Evolutionary conservation across 2,113 vertebrate genomes (phyloP).

Genomic region (Bufo gargarizans): DNA sequence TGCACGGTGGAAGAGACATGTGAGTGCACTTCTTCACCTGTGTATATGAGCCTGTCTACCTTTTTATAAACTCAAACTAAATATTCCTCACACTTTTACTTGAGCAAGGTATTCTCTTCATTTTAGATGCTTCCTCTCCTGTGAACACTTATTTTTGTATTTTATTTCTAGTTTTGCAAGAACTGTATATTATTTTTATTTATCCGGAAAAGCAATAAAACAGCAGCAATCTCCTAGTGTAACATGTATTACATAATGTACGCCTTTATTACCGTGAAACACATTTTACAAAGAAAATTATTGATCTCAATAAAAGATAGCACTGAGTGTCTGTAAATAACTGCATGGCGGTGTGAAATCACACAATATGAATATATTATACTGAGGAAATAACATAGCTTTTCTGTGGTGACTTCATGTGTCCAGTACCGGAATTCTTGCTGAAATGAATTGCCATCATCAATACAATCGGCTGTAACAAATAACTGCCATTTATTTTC

Average conservation of each 20-base stretch:
- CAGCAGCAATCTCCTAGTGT: neutral
- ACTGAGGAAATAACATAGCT: slow-evolving; percentile 22
- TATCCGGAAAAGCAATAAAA: slow-evolving; percentile 18
- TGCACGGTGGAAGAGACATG: neutral
- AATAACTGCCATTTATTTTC: neutral
- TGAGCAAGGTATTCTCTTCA: neutral
- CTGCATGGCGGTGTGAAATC: neutral
- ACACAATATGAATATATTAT: slow-evolving; percentile 10
- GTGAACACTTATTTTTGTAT: slow-evolving; percentile 18
- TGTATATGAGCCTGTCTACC: neutral
- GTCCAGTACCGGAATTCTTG: neutral
- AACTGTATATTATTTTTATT: slow-evolving; percentile 31
- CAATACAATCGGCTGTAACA: neutral
- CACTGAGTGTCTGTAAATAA: slow-evolving; percentile 16
- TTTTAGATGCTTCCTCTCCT: neutral
- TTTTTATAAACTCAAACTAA: neutral
- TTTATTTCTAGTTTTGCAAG: neutral
- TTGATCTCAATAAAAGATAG: slow-evolving; percentile 43
- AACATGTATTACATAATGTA: slow-evolving; percentile 15
- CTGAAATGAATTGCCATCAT: neutral
- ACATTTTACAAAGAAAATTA: slow-evolving; percentile 41
- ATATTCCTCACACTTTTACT: neutral
- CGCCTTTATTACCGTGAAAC: slow-evolving; percentile 30
- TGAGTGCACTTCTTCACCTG: neutral
- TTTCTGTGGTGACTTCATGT: neutral